A percentile compares a stretch with the other conserved stretches of the same genome.
These are phyloP conservation scores for Apodemia duryi DNA, from an alignment of 2,888 invertebrate species.

Conservation along the genomic window DNA sequence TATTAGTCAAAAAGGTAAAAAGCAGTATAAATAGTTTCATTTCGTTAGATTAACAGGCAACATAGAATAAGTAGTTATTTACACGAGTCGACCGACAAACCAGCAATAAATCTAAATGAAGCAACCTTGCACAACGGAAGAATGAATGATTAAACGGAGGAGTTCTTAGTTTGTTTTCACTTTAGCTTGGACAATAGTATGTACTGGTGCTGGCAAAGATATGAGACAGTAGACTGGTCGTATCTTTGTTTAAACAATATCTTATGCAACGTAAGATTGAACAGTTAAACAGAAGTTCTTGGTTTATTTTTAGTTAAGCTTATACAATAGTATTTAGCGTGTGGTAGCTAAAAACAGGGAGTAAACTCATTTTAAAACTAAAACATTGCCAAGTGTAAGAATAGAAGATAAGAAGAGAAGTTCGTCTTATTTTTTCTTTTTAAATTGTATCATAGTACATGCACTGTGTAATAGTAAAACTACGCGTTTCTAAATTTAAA, in stretches of 20 bases:
- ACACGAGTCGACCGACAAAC: constrained; percentile 14
- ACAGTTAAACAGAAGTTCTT: too few species aligned
- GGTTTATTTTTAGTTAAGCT: too few species aligned
- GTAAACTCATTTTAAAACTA: neutral
- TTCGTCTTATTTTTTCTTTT: too few species aligned
- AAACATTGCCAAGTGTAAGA: neutral
- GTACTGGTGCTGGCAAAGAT: constrained; percentile 19
- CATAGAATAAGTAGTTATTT: constrained; percentile 9
- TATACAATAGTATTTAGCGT: neutral
- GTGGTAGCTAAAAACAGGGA: neutral
- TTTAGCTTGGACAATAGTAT: constrained; percentile 58
- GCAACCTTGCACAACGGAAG: constrained; percentile 41
- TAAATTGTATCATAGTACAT: too few species aligned
- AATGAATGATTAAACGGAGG: constrained; percentile 73
- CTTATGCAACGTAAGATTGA: neutral
- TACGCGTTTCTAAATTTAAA: too few species aligned
- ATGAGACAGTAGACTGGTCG: neutral
- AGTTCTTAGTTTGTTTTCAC: constrained; percentile 74
- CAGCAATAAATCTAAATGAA: constrained; percentile 67
- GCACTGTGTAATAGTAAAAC: too few species aligned
- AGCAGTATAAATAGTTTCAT: constrained; percentile 14
- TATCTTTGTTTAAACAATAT: neutral
- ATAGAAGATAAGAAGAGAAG: neutral
- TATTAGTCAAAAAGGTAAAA: neutral
- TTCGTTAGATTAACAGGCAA: constrained; percentile 14